These are phyloP conservation scores for Acipenser ruthenus DNA, from an alignment of 2,797 vertebrate genomes.

Conservation along the genomic window DNA sequence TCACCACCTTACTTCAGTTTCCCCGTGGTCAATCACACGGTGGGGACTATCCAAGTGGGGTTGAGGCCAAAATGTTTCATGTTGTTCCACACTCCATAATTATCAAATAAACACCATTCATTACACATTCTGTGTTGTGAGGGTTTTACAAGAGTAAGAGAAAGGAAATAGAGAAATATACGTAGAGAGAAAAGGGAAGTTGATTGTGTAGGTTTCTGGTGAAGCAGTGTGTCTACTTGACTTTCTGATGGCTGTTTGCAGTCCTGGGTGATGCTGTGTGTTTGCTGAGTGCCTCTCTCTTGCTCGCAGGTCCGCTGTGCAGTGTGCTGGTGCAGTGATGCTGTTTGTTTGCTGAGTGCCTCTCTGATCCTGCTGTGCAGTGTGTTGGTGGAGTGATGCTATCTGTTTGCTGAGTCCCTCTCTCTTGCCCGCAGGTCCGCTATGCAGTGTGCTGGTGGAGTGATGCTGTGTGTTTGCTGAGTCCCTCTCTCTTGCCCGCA, in stretches of 20 bases:
- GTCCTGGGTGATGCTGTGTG: constrained; percentile 23
- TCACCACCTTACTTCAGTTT: too few species aligned
- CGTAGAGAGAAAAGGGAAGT: constrained; percentile 32
- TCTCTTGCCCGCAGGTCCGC: constrained; percentile 61
- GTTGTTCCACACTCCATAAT: too few species aligned
- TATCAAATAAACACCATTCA: too few species aligned
- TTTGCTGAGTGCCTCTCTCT: too few species aligned
- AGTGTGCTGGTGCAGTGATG: constrained; percentile 70
- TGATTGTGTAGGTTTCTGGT: constrained; percentile 53
- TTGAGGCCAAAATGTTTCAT: too few species aligned
- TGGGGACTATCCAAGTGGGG: too few species aligned
- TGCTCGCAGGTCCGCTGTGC: constrained; percentile 75
- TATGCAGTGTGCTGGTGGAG: constrained; percentile 78
- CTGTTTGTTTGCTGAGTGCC: too few species aligned
- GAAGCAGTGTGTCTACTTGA: constrained; percentile 8
- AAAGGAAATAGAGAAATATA: too few species aligned
- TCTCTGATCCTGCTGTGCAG: constrained; percentile 42
- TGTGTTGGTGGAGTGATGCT: constrained; percentile 43
- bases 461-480: too few species aligned
- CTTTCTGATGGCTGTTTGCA: constrained; percentile 10
- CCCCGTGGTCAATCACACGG: too few species aligned
- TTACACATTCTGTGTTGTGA: too few species aligned
- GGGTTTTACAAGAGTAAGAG: too few species aligned
- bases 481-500: constrained; percentile 24
- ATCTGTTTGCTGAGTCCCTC: neutral